Conservation (phyloP, 2,888 invertebrate species). For the Lithophane semibrunnea region DNA sequence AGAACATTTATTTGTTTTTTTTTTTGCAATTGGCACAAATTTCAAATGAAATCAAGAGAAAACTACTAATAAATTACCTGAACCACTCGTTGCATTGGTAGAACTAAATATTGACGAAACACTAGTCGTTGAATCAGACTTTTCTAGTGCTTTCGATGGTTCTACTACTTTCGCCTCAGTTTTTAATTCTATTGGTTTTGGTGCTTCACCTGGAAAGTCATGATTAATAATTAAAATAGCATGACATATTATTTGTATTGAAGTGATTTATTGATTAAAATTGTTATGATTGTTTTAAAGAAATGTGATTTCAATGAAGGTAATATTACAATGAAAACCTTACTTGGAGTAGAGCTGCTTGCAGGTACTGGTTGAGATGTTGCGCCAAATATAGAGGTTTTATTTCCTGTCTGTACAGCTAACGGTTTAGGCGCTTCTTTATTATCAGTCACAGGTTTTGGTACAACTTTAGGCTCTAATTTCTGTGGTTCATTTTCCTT, state of each 20-base stretch:
- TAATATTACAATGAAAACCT: slow-evolving; percentile 40
- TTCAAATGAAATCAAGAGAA: background rate
- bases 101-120: slow-evolving; percentile 72
- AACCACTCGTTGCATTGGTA: slow-evolving; percentile 57
- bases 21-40: background rate
- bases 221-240: background rate
- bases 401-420: slow-evolving; percentile 66
- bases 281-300: background rate
- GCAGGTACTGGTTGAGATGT: slow-evolving; percentile 64
- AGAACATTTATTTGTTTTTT: background rate
- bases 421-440: slow-evolving; percentile 76
- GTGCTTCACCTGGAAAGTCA: slow-evolving; percentile 63
- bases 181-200: slow-evolving; percentile 66
- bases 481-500: slow-evolving; percentile 79
- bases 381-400: slow-evolving; percentile 59
- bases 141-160: slow-evolving; percentile 60
- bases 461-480: slow-evolving; percentile 63
- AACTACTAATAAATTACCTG: slow-evolving; percentile 44
- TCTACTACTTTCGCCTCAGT: slow-evolving; percentile 66
- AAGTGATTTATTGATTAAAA: too few relatives aligned
- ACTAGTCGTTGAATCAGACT: slow-evolving; percentile 63
- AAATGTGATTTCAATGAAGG: background rate
- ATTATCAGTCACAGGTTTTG: slow-evolving; percentile 63
- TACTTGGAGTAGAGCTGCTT: slow-evolving; percentile 64
- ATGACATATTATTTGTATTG: background rate